Percentiles rank a stretch among this genome's conserved stretches.
These are phyloP conservation scores for Gymnothorax reevesii DNA, from an alignment of 2,797 vertebrate species.

Conservation along the genomic window DNA sequence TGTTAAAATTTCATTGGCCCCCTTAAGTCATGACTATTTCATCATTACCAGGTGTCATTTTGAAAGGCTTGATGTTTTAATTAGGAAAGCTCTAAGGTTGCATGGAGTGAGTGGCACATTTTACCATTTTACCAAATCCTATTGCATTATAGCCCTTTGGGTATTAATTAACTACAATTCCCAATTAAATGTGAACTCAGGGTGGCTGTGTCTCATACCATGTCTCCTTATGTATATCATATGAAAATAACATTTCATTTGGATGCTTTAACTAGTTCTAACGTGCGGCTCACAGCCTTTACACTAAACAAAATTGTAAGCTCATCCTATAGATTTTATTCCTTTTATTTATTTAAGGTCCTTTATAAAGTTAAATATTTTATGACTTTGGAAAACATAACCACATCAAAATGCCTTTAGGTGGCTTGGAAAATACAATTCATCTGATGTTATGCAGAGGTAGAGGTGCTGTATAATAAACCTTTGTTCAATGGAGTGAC, in stretches of 20 bases:
- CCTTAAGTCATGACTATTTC: not conserved
- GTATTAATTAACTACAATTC: conserved; percentile 23
- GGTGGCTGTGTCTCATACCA: conserved; percentile 10
- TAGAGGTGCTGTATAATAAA: not conserved
- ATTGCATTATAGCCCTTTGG: conserved; percentile 19
- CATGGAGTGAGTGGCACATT: conserved; percentile 11
- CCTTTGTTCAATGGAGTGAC: not conserved
- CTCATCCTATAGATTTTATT: not conserved
- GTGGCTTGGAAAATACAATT: not conserved
- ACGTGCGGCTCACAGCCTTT: not conserved
- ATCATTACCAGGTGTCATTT: conserved; percentile 8
- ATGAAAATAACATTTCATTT: conserved; percentile 12
- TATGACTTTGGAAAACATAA: not conserved
- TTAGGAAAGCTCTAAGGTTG: conserved; percentile 20
- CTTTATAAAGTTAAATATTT: not conserved
- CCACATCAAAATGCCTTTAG: not conserved
- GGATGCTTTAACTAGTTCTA: not conserved
- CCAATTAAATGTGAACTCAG: conserved; percentile 24
- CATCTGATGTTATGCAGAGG: not conserved
- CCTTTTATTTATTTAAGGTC: not conserved
- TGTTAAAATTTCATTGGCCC: conserved; percentile 5
- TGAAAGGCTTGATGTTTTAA: conserved; percentile 20
- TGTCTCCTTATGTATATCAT: conserved; percentile 12
- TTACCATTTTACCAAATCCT: conserved; percentile 16
- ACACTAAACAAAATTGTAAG: not conserved